phyloP scores from a whole-genome alignment of 2,113 vertebrate genomes.

The Xiphophorus couchianus region DNA sequence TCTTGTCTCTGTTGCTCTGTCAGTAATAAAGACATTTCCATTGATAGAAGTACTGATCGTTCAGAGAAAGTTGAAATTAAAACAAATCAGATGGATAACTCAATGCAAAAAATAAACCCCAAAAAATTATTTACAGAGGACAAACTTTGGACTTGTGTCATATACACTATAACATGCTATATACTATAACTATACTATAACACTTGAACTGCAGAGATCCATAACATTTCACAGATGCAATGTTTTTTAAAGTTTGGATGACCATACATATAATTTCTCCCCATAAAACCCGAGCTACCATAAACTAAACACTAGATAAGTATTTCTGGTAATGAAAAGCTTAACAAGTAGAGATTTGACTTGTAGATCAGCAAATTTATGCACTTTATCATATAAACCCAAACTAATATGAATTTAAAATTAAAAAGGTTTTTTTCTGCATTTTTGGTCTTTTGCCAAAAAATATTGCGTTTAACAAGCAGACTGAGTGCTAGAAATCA shows the following conservation, averaged over 20 bases:
- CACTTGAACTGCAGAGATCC: no score
- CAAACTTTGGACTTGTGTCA: no score
- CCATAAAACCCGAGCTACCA: neutral
- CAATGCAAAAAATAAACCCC: neutral
- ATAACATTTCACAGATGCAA: neutral
- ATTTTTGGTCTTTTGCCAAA: no score
- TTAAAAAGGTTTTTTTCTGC: no score
- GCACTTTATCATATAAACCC: no score
- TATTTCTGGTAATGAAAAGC: neutral
- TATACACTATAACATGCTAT: no score
- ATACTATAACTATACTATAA: no score
- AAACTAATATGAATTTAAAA: no score
- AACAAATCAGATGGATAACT: neutral
- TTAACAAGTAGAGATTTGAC: neutral
- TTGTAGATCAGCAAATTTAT: neutral
- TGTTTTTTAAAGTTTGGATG: neutral
- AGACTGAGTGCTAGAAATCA: neutral
- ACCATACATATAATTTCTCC: neutral
- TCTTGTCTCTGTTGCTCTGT: constrained; percentile 1
- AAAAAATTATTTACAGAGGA: neutral
- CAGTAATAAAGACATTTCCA: neutral
- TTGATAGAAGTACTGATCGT: neutral
- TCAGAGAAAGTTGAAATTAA: neutral
- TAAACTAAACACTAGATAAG: neutral
- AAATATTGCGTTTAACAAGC: no score